Conservation (phyloP, 2,888 invertebrate species). For the Platerodrilus igneus region DNA sequence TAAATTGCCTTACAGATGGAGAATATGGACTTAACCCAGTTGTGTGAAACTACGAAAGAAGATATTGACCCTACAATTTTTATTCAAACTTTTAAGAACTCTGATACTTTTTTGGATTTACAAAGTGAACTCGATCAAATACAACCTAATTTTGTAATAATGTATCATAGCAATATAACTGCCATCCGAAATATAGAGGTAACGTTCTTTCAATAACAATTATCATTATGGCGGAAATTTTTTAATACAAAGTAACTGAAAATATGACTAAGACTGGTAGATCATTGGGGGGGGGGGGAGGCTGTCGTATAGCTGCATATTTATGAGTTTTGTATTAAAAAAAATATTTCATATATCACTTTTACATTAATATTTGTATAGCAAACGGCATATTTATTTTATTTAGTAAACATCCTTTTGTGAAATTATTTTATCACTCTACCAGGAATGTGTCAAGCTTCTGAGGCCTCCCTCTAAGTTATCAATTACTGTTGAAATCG, state of each 20-base stretch:
- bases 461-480: no score
- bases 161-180: slow-evolving; percentile 86
- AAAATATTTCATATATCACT: no score
- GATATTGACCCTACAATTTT: slow-evolving; percentile 57
- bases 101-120: slow-evolving; percentile 67
- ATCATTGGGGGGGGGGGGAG: no score
- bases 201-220: slow-evolving; percentile 11
- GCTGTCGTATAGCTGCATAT: no score
- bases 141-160: slow-evolving; percentile 75
- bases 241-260: slow-evolving; percentile 1
- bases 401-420: no score
- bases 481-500: no score
- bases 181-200: slow-evolving; percentile 89
- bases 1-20: slow-evolving; percentile 53
- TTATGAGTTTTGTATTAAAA: no score
- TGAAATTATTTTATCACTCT: no score
- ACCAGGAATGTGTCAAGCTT: no score
- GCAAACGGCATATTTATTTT: no score
- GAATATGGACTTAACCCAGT: slow-evolving; percentile 62
- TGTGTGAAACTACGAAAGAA: slow-evolving; percentile 51
- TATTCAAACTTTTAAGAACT: slow-evolving; percentile 74
- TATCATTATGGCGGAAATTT: not conserved
- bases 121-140: slow-evolving; percentile 63
- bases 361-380: no score
- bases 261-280: no score